Evolutionary conservation across 2,888 invertebrate genomes (phyloP).

Genomic region (Hydrotaea diabolus): DNA sequence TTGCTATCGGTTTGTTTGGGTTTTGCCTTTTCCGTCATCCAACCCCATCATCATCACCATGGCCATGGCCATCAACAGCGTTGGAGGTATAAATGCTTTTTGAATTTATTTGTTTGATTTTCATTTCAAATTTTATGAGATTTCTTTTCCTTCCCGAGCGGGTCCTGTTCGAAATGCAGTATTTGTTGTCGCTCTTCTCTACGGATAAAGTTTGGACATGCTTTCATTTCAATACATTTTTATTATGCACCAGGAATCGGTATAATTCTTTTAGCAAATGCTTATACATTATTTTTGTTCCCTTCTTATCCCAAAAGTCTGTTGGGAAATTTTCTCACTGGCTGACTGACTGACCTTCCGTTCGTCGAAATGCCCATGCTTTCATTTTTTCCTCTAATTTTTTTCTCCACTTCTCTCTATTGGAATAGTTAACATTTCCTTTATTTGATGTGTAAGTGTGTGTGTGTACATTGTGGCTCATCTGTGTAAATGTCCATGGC

Average conservation of each 20-base stretch:
- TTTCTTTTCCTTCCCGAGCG: too few species aligned
- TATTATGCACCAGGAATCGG: not conserved
- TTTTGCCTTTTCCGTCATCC: constrained; percentile 50
- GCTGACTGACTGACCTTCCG: not conserved
- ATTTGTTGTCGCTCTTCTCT: too few species aligned
- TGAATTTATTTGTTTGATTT: constrained; percentile 9
- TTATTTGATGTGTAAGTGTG: constrained; percentile 15
- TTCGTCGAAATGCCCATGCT: not conserved
- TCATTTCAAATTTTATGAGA: constrained; percentile 4
- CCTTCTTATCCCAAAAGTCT: too few species aligned
- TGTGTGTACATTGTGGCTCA: too few species aligned
- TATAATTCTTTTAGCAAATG: not conserved
- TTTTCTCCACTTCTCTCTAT: constrained; percentile 37
- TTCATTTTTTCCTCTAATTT: constrained; percentile 26
- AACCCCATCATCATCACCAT: not conserved
- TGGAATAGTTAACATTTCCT: constrained; percentile 28
- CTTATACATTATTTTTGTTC: too few species aligned
- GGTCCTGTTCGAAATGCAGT: too few species aligned
- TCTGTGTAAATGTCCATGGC: not conserved
- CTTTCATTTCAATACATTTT: too few species aligned
- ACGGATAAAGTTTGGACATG: too few species aligned
- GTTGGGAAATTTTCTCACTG: not conserved
- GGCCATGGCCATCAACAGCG: not conserved
- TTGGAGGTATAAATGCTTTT: not conserved
- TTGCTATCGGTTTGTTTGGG: constrained; percentile 57